phyloP scores from a whole-genome alignment of 2,888 invertebrate genomes.

The Bursaphelenchus okinawaensis region DNA sequence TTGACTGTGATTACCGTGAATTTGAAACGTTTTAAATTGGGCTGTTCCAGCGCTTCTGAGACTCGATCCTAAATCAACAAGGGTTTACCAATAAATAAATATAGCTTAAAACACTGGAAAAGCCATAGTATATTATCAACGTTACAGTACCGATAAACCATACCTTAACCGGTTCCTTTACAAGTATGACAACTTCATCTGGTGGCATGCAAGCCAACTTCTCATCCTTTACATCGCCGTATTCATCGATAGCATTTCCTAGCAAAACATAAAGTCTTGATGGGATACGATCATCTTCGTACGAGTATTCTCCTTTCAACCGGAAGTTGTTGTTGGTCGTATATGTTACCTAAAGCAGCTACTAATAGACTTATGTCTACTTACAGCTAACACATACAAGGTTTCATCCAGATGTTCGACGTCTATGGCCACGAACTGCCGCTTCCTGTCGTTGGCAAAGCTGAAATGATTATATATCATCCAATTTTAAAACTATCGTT shows the following conservation, averaged over 20 bases:
- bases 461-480: no score
- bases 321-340: background rate
- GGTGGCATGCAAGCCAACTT: background rate
- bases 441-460: background rate
- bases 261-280: background rate
- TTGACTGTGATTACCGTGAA: background rate
- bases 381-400: background rate
- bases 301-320: background rate
- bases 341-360: background rate
- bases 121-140: no score
- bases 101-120: no score
- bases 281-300: background rate
- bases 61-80: background rate
- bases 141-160: no score
- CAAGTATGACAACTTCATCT: background rate
- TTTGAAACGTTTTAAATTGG: background rate
- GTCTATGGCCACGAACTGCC: background rate
- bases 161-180: background rate
- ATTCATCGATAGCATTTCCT: background rate
- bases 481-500: no score
- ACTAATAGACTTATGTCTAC: background rate
- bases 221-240: background rate
- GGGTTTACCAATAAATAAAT: no score
- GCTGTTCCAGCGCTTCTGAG: background rate
- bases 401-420: background rate